These are phyloP conservation scores for Troglohyphantes excavatus DNA, from an alignment of 2,888 invertebrate genomes.

Conservation along the genomic window DNA sequence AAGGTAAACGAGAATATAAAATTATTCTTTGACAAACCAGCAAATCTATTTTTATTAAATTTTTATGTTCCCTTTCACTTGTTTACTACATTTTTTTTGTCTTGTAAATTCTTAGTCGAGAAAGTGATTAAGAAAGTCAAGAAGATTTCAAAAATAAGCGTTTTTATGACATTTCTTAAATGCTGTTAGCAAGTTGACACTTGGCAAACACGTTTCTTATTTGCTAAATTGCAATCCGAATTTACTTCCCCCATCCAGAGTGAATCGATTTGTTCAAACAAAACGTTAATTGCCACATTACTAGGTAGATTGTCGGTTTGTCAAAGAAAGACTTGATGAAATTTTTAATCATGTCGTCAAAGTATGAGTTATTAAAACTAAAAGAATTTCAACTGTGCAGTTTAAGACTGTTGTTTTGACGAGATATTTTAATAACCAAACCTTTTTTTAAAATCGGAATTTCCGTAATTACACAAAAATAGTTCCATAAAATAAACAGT, in stretches of 20 bases:
- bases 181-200: not conserved
- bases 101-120: not conserved
- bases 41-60: not conserved
- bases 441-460: too few species aligned
- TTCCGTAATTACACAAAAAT: too few species aligned
- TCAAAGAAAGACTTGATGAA: not conserved
- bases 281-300: not conserved
- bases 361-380: too few species aligned
- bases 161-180: not conserved
- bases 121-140: conserved; percentile 15
- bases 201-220: not conserved
- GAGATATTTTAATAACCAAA: too few species aligned
- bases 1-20: not conserved
- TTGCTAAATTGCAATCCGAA: not conserved
- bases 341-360: conserved; percentile 7
- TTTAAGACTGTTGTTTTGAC: too few species aligned
- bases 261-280: not conserved
- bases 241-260: not conserved
- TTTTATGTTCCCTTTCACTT: not conserved
- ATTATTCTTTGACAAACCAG: not conserved
- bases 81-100: conserved; percentile 15
- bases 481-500: too few species aligned
- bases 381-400: too few species aligned
- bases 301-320: not conserved
- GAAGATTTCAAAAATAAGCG: not conserved